Percentiles rank a stretch among this genome's conserved stretches.
Conservation (phyloP, 2,888 invertebrate genomes). For the Patella pellucida region DNA sequence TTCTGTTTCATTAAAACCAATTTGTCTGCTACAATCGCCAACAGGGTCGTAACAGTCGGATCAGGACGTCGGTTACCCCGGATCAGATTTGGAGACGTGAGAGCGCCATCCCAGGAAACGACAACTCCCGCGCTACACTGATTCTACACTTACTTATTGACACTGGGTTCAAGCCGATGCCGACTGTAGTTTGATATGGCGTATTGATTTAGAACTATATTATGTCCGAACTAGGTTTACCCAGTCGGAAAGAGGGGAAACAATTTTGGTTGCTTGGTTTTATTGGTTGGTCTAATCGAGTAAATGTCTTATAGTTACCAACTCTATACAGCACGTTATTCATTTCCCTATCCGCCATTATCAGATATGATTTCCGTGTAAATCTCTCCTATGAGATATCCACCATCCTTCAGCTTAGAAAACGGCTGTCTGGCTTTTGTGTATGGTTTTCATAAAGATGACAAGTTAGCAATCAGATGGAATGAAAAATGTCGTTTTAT, state of each 20-base stretch:
- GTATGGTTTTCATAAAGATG: background rate
- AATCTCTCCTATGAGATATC: no score
- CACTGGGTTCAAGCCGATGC: background rate
- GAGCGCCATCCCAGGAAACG: background rate
- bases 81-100: background rate
- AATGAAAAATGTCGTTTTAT: background rate
- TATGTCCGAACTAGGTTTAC: background rate
- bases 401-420: no score
- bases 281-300: background rate
- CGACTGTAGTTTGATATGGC: background rate
- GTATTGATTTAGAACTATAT: background rate
- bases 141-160: slow-evolving; percentile 9
- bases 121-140: background rate
- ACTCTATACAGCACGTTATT: no score
- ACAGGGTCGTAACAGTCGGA: background rate
- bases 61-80: no score
- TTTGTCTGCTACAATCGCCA: background rate
- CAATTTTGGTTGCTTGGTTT: background rate
- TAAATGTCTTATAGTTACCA: no score
- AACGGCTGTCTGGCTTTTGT: no score
- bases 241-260: background rate
- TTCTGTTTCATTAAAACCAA: slow-evolving; percentile 10
- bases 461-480: background rate
- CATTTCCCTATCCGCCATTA: no score
- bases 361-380: no score